Percentiles rank a stretch among this genome's conserved stretches.
Conservation (phyloP, 2,113 vertebrate genomes). For the Sinosuthora webbiana region DNA sequence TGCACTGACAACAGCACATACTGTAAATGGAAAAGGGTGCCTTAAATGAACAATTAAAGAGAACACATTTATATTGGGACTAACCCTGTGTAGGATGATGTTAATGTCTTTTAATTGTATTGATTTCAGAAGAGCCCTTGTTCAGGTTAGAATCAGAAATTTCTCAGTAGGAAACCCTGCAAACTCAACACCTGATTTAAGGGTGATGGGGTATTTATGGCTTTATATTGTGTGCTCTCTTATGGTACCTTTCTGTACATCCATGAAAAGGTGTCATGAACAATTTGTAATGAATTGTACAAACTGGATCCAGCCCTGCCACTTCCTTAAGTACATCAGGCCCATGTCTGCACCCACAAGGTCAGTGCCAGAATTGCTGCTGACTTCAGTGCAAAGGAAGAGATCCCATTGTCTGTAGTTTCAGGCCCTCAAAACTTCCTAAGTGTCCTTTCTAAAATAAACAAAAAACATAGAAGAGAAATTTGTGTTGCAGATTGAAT, state of each 20-base stretch:
- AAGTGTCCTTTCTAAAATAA: neutral
- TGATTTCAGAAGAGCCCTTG: neutral
- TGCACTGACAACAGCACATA: conserved; percentile 13
- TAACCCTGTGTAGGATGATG: neutral
- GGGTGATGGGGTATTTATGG: neutral
- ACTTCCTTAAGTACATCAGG: neutral
- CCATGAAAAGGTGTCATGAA: neutral
- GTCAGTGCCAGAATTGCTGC: neutral
- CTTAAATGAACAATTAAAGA: neutral
- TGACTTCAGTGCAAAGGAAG: neutral
- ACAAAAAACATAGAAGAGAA: neutral
- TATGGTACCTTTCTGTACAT: neutral
- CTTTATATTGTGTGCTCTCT: neutral
- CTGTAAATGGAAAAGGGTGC: conserved; percentile 11
- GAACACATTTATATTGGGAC: neutral
- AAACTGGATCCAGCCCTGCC: neutral
- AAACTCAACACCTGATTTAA: neutral
- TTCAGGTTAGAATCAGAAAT: neutral
- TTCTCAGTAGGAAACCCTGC: neutral
- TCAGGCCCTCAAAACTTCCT: neutral
- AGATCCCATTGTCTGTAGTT: neutral
- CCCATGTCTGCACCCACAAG: neutral
- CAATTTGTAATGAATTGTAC: neutral
- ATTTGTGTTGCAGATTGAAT: neutral
- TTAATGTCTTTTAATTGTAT: neutral